Percentiles rank a stretch among this genome's conserved stretches.
These are phyloP conservation scores for Nephrotoma appendiculata DNA, from an alignment of 2,888 invertebrate species.

Conservation along the genomic window DNA sequence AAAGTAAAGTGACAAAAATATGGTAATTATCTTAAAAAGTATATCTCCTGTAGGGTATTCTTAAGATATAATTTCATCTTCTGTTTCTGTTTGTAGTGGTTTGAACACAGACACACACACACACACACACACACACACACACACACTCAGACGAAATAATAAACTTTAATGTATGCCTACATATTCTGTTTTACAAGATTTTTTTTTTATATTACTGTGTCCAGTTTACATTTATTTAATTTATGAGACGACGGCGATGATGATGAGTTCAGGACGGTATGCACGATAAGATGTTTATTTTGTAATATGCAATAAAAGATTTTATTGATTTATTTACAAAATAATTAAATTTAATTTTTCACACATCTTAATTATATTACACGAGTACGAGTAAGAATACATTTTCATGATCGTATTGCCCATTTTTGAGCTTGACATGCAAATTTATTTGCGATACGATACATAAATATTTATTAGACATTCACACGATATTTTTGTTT, in stretches of 20 bases:
- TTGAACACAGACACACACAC: too few species aligned
- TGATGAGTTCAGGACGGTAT: neutral
- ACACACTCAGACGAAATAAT: neutral
- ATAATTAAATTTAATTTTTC: neutral
- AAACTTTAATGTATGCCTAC: neutral
- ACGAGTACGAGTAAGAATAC: neutral
- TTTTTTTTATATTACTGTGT: neutral
- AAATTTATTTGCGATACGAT: neutral
- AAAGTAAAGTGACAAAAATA: neutral
- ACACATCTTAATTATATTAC: neutral
- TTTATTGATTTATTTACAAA: neutral
- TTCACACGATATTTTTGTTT: neutral
- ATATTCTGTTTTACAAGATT: neutral
- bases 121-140: too few species aligned
- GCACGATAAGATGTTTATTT: neutral
- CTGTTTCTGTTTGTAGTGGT: neutral
- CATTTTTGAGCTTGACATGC: neutral
- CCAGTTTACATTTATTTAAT: neutral
- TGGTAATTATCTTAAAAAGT: neutral
- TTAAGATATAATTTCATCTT: neutral
- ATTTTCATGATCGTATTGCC: neutral
- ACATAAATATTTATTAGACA: neutral
- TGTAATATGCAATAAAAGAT: neutral
- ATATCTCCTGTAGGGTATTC: neutral
- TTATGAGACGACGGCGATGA: neutral